Evolutionary conservation across 2,113 vertebrate species (phyloP).

Genomic region (Apus apus): DNA sequence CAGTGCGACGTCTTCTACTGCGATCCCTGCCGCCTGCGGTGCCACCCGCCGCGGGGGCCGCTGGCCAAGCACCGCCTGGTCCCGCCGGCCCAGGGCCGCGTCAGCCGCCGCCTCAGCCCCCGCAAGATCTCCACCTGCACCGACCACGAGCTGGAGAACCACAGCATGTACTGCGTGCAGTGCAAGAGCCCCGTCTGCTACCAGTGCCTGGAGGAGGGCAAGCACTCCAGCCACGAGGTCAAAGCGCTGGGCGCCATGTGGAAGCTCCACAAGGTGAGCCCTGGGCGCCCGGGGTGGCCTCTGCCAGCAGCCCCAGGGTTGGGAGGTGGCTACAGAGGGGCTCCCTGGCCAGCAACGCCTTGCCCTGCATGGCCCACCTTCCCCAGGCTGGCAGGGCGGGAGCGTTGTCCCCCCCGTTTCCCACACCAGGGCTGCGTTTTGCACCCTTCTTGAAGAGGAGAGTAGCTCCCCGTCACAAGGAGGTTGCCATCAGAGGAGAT

Average conservation of each 20-base stretch:
- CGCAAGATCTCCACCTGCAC: constrained; percentile 97
- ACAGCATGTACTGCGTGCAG: constrained; percentile 99
- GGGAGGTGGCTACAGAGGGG: background rate
- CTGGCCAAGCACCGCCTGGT: constrained; percentile 95
- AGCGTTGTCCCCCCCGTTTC: background rate
- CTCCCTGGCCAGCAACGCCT: accelerated
- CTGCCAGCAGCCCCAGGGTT: accelerated
- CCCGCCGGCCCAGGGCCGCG: constrained; percentile 94
- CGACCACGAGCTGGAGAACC: constrained; percentile 97
- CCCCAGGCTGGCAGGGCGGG: background rate
- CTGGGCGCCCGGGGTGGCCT: background rate
- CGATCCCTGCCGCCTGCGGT: constrained; percentile 94
- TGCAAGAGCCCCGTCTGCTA: constrained; percentile 97
- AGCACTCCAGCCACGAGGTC: constrained; percentile 94
- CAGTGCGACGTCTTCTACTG: constrained; percentile 99
- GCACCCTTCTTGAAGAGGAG: background rate
- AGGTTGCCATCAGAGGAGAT: accelerated
- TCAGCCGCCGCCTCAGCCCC: constrained; percentile 89
- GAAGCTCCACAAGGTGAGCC: constrained; percentile 97
- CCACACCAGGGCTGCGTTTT: accelerated
- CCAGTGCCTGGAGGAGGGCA: constrained; percentile 97
- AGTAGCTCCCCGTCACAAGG: accelerated
- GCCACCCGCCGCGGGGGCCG: constrained; percentile 94
- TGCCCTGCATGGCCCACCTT: accelerated
- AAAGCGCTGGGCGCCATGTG: constrained; percentile 98